phyloP scores from a whole-genome alignment of 1,140 invertebrate species.

The Sweltsa coloradensis region DNA sequence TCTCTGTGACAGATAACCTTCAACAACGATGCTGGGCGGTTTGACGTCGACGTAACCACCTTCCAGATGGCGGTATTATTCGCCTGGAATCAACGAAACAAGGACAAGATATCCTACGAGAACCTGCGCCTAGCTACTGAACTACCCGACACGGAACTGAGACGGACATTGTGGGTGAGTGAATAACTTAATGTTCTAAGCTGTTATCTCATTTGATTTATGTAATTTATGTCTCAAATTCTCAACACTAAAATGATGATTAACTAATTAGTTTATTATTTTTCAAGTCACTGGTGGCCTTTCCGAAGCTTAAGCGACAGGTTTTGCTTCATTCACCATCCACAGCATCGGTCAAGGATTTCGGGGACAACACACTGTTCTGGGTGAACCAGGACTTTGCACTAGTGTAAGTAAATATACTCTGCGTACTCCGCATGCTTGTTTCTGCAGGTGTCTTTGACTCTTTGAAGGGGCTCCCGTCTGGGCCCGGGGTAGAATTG shows the following conservation, averaged over 20 bases:
- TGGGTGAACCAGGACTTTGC: slow-evolving; percentile 97
- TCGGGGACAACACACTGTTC: slow-evolving; percentile 83
- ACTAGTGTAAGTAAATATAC: slow-evolving; percentile 43
- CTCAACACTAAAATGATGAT: no score
- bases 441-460: no score
- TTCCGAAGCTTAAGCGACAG: slow-evolving; percentile 92
- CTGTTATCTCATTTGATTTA: no score
- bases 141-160: slow-evolving; percentile 88
- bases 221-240: no score
- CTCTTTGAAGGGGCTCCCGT: no score
- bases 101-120: slow-evolving; percentile 88
- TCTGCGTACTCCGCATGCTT: no score
- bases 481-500: no score
- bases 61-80: slow-evolving; percentile 99
- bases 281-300: slow-evolving; percentile 76
- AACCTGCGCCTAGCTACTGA: slow-evolving; percentile 92
- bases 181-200: no score
- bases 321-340: slow-evolving; percentile 69
- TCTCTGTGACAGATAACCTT: slow-evolving; percentile 69
- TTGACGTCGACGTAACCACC: slow-evolving; percentile 96
- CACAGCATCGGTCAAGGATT: slow-evolving; percentile 82
- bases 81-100: slow-evolving; percentile 92
- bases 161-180: slow-evolving; percentile 83
- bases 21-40: slow-evolving; percentile 82
- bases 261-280: background rate